Percentiles rank a stretch among this genome's conserved stretches.
Conservation (phyloP, 2,888 invertebrate genomes). For the Drosophila parthenogenetica region DNA sequence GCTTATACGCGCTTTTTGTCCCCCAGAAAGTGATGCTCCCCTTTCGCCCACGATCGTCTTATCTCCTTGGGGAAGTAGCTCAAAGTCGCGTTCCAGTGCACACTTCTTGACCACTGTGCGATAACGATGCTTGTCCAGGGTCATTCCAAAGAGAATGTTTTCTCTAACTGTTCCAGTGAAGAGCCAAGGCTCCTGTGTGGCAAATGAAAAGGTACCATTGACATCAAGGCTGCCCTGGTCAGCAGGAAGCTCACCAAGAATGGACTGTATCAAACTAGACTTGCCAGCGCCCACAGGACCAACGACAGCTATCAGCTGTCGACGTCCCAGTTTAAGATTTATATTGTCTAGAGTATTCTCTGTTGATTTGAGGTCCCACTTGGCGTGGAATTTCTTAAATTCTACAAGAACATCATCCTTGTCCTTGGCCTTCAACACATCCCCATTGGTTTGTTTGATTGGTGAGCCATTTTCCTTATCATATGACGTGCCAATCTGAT, state of each 20-base stretch:
- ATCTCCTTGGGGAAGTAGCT: slow-evolving; percentile 87
- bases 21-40: slow-evolving; percentile 93
- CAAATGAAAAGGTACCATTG: slow-evolving; percentile 88
- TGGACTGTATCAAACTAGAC: slow-evolving; percentile 86
- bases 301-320: slow-evolving; percentile 88
- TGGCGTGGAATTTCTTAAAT: slow-evolving; percentile 88
- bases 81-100: slow-evolving; percentile 86
- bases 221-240: slow-evolving; percentile 86
- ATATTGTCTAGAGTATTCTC: slow-evolving; percentile 89
- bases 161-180: slow-evolving; percentile 89
- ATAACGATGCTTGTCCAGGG: slow-evolving; percentile 87
- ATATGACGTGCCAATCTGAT: slow-evolving; percentile 18
- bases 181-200: slow-evolving; percentile 93
- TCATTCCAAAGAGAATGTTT: slow-evolving; percentile 87
- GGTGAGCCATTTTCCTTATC: slow-evolving; percentile 47
- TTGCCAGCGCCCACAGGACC: slow-evolving; percentile 91
- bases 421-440: slow-evolving; percentile 4
- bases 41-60: slow-evolving; percentile 90
- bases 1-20: slow-evolving; percentile 95
- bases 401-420: slow-evolving; percentile 83
- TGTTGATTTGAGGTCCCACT: slow-evolving; percentile 87
- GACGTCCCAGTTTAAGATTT: slow-evolving; percentile 87
- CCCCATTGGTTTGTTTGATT: slow-evolving; percentile 16
- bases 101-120: slow-evolving; percentile 86
- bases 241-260: slow-evolving; percentile 86